Evolutionary conservation across 2,797 vertebrate genomes (phyloP).

Genomic region (Girardinus metallicus): DNA sequence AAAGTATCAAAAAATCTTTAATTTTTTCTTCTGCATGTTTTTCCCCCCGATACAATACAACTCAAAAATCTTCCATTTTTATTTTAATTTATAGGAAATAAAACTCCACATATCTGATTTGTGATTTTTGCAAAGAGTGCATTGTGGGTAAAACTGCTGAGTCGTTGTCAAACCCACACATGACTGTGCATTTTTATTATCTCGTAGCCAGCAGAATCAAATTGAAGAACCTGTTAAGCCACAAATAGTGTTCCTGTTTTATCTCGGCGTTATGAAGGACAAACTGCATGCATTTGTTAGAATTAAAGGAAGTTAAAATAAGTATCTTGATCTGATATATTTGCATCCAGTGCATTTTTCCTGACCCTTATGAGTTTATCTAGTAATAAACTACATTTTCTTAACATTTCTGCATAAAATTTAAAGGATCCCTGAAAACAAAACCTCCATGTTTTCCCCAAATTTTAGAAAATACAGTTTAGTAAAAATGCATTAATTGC

Average conservation of each 20-base stretch:
- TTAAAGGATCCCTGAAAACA: background rate
- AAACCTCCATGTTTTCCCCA: background rate
- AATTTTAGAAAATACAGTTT: conserved; percentile 34
- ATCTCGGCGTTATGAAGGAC: background rate
- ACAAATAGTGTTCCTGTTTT: background rate
- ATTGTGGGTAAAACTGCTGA: conserved; percentile 42
- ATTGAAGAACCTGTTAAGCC: conserved; percentile 9
- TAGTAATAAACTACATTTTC: background rate
- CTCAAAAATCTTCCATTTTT: conserved; percentile 4
- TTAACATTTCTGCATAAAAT: background rate
- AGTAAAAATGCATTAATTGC: conserved; percentile 41
- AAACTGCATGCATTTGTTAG: conserved; percentile 28
- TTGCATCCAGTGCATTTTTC: background rate
- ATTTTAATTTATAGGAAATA: conserved; percentile 40
- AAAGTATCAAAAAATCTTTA: background rate
- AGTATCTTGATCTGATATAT: conserved; percentile 3
- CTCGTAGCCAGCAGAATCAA: conserved; percentile 10
- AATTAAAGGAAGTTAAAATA: background rate
- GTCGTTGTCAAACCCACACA: conserved; percentile 28
- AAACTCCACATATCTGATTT: conserved; percentile 11
- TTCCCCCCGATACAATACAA: background rate
- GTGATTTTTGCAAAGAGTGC: conserved; percentile 19
- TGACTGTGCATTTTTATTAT: conserved; percentile 38
- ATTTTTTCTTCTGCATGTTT: background rate
- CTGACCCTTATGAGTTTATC: conserved; percentile 16